These are phyloP conservation scores for Amphibalanus amphitrite DNA, from an alignment of 1,140 invertebrate genomes.

Conservation along the genomic window DNA sequence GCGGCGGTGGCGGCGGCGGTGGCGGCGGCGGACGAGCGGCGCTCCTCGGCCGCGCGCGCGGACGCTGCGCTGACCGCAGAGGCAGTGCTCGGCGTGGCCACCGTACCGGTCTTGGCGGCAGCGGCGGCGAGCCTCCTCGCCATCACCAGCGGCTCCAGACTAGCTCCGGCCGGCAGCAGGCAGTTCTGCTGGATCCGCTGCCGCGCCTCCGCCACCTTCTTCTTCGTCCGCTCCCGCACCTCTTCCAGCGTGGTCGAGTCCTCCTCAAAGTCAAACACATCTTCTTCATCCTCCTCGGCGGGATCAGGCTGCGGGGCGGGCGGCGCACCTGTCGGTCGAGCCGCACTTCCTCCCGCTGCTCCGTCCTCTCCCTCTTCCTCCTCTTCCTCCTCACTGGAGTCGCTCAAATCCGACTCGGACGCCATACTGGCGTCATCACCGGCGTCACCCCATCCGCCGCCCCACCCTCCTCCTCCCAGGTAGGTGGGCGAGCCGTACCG, in stretches of 20 bases:
- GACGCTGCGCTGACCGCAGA: no score
- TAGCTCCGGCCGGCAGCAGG: neutral
- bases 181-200: neutral
- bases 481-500: neutral
- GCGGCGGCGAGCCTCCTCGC: no score
- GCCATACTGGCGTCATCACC: neutral
- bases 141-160: neutral
- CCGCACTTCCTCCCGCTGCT: neutral
- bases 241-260: neutral
- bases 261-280: slow-evolving; percentile 13
- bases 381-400: slow-evolving; percentile 15
- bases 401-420: slow-evolving; percentile 14
- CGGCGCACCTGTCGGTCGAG: neutral
- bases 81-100: no score
- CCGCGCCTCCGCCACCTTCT: neutral
- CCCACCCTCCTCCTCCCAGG: neutral
- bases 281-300: slow-evolving; percentile 14
- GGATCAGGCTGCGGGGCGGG: slow-evolving; percentile 1
- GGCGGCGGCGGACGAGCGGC: no score
- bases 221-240: neutral
- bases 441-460: neutral
- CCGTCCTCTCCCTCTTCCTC: slow-evolving; percentile 16
- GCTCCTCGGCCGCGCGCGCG: no score
- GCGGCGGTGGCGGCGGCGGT: no score
- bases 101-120: no score